Percentiles rank a stretch among this genome's conserved stretches.
Conservation (phyloP, 1,140 invertebrate genomes). For the Apis laboriosa region DNA sequence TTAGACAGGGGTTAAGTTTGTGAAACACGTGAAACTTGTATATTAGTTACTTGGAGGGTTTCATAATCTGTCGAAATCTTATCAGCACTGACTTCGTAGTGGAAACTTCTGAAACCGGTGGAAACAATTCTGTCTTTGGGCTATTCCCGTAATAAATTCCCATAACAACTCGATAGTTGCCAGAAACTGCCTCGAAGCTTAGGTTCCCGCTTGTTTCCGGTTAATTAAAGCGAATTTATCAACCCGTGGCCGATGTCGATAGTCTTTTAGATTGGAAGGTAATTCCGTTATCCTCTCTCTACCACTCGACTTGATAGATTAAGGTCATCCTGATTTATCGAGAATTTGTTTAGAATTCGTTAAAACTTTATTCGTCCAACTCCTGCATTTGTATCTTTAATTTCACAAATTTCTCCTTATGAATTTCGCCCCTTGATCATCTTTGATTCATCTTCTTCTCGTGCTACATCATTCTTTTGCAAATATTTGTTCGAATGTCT, state of each 20-base stretch:
- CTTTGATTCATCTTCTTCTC: too few relatives aligned
- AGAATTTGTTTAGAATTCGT: background rate
- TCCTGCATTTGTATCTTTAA: too few relatives aligned
- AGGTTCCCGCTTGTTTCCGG: slow-evolving; percentile 24
- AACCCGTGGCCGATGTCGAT: slow-evolving; percentile 13
- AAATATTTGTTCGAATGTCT: too few relatives aligned
- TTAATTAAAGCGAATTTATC: slow-evolving; percentile 51
- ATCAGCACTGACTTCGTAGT: slow-evolving; percentile 1
- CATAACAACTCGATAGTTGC: slow-evolving; percentile 41
- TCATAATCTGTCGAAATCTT: slow-evolving; percentile 26
- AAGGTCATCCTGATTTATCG: too few relatives aligned
- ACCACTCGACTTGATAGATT: too few relatives aligned
- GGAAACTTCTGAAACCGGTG: background rate
- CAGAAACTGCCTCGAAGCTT: slow-evolving; percentile 3
- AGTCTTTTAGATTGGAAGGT: background rate
- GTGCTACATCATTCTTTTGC: too few relatives aligned
- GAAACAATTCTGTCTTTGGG: slow-evolving; percentile 40
- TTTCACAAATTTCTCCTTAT: too few relatives aligned
- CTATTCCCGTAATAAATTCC: slow-evolving; percentile 45
- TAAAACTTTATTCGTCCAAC: too few relatives aligned
- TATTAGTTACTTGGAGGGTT: too few relatives aligned
- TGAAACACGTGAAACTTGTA: background rate
- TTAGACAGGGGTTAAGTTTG: background rate
- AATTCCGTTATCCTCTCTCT: background rate
- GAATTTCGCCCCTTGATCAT: too few relatives aligned